Evolutionary conservation across 2,888 invertebrate genomes (phyloP), one percentile per base, ranked within the genome.

Genomic region (Pterostichus madidus): DNA sequence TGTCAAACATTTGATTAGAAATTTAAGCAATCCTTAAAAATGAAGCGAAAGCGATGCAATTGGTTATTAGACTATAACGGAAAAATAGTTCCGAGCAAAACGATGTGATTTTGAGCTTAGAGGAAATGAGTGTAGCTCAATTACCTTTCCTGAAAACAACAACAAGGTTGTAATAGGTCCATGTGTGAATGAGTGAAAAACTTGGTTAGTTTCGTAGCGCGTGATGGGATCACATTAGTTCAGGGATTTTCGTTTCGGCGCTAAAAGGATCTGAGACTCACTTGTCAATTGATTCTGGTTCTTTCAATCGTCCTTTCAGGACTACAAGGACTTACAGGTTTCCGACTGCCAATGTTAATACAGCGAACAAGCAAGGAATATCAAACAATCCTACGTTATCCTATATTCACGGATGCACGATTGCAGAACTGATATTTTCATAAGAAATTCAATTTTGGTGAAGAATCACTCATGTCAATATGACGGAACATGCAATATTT

Each of bases 401-500:
- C 49, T 49, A 49, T 49, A 49, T 49, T 49, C 64, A 31, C 13
- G 64, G 35, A 64, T 64, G 35, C 64, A 64, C 13, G 31, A 7
- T 11, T 64, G 35, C 35, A 35, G 49, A 32, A 31, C 6, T 11
- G 35, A 39, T 64, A 64, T 64, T 64, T 64, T 32, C 64, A 64
- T 64, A 64, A 32, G 11, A 64, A 64, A 64, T 64, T 64, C 64
- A 64, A 64, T 64, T 64, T 64, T n/a, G 32, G 35, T 35, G 35
- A 35, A 35, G 64, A 39, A 35, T 64, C 64, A 35, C 35, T 64
- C n/a, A 11, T 64, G 64, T 64, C 64, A 64, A 64, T 64, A 64
- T 64, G 64, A 64, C 64, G 64, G 64, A 64, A 64, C 64, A 13
- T 64, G 64, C 31, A 64, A 64, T 64, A 64, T 64, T 64, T 64